Evolutionary conservation across 1,140 invertebrate species (phyloP), one percentile per base, ranked within the genome.

Genomic region (Portunus trituberculatus): DNA sequence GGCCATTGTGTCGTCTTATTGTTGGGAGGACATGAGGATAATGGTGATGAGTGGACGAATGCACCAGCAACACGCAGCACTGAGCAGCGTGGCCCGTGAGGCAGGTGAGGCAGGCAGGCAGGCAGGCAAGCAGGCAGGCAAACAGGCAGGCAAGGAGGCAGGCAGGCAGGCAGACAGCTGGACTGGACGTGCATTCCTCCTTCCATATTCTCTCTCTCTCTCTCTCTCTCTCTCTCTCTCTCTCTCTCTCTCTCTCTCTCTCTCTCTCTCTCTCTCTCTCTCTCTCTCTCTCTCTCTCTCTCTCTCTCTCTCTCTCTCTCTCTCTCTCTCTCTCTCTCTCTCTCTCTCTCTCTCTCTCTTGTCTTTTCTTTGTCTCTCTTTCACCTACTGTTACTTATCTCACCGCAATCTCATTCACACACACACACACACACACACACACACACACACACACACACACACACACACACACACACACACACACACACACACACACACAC

Each of bases 201-300:
- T n/a, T 4, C 4, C 86, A n/a, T n/a, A n/a, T n/a, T 29, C 31
- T n/a, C 86, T 29, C n/a, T 32, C 31, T 29, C 86, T 32, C 31
- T 32, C 86, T 29, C 31, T 29, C n/a, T 87, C 86, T 87, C 86
- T 87, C 86, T 87, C 86, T 87, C 86, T 87, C 86, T 87, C 86
- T 87, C 86, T 20, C 29, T 86, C 83, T 86, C 83, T 86, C 83
- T 86, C 83, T 86, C 83, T 86, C 83, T 86, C 83, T n/a, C n/a
- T 29, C 86, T 29, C 31, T n/a, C 86, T 29, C n/a, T 32, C 31
- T 29, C 86, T 32, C 31, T 32, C 86, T 29, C 31, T 29, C n/a
- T 87, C 86, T 87, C 86, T 87, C 86, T 87, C 86, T 87, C 86
- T 87, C 86, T 87, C 86, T 87, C 86, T 20, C 29, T 86, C 83